These are phyloP conservation scores for Drosophila hydei DNA, from an alignment of 1,140 invertebrate species.

Conservation along the genomic window DNA sequence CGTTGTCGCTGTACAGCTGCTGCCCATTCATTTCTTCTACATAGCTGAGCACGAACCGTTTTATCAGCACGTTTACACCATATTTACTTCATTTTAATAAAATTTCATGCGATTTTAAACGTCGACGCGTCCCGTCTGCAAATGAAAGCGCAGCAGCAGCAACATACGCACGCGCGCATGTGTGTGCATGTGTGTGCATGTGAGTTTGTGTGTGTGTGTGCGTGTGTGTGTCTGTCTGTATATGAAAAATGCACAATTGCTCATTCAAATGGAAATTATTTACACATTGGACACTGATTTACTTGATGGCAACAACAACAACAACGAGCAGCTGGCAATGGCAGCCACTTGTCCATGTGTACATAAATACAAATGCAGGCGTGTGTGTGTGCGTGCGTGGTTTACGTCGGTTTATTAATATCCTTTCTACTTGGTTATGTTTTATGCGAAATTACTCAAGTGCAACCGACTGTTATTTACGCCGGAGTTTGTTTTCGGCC, in stretches of 20 bases:
- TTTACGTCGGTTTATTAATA: constrained; percentile 82
- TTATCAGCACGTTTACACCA: constrained; percentile 84
- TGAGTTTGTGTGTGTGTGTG: constrained; percentile 8
- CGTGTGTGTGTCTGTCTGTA: constrained; percentile 30
- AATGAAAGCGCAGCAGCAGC: constrained; percentile 62
- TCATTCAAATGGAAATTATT: constrained; percentile 84
- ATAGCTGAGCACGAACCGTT: constrained; percentile 78
- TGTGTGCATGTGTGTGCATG: constrained; percentile 7
- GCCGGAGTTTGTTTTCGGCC: constrained; percentile 42
- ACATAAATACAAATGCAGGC: neutral
- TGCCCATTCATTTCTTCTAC: constrained; percentile 67
- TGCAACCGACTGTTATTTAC: constrained; percentile 78
- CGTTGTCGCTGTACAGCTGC: constrained; percentile 12
- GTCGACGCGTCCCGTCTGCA: constrained; percentile 66
- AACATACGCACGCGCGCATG: constrained; percentile 1
- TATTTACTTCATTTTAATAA: constrained; percentile 84
- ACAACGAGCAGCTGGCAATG: constrained; percentile 51
- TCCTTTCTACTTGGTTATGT: constrained; percentile 82
- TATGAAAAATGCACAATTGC: constrained; percentile 80
- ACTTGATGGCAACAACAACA: constrained; percentile 62
- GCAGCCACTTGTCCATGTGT: constrained; percentile 55
- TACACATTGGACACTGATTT: constrained; percentile 83
- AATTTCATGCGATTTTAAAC: constrained; percentile 83
- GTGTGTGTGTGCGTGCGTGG: constrained; percentile 48
- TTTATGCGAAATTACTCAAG: constrained; percentile 83